A percentile compares a stretch with the other conserved stretches of the same genome.
phyloP scores from a whole-genome alignment of 2,113 vertebrate species.

The Carassius auratus region DNA sequence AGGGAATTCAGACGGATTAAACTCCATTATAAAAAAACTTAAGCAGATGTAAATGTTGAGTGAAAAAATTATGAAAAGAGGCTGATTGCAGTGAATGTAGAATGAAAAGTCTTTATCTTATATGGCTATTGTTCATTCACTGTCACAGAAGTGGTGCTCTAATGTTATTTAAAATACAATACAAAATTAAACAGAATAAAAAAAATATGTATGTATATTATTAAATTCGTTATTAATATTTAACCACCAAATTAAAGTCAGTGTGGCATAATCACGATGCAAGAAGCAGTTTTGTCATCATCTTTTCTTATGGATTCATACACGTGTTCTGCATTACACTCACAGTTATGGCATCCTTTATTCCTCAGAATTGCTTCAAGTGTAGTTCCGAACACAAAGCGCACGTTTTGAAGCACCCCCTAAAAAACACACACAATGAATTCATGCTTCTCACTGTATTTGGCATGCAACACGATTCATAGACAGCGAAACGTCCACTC shows the following conservation, averaged over 20 bases:
- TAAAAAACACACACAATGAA: conserved; percentile 64
- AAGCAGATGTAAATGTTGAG: not conserved
- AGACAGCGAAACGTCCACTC: conserved; percentile 58
- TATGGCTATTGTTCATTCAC: not conserved
- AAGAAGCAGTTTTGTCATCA: too few species aligned
- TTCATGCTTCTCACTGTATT: not conserved
- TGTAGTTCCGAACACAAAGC: conserved; percentile 96
- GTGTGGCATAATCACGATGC: too few species aligned
- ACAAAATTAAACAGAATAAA: too few species aligned
- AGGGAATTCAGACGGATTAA: conserved; percentile 27
- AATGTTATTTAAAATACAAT: too few species aligned
- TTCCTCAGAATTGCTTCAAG: conserved; percentile 93
- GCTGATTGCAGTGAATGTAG: not conserved
- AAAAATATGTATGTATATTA: too few species aligned
- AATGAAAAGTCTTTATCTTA: too few species aligned
- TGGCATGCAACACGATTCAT: not conserved
- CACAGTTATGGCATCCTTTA: conserved; percentile 94
- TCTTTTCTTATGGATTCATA: not conserved
- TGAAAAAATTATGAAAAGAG: conserved; percentile 21
- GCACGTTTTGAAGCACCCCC: conserved; percentile 96
- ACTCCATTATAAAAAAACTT: not conserved
- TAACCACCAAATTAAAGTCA: too few species aligned
- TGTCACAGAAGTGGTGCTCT: not conserved
- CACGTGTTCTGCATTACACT: conserved; percentile 58
- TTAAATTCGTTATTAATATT: too few species aligned